These are phyloP conservation scores for Azemiops feae DNA, from an alignment of 2,113 vertebrate species.

Conservation along the genomic window DNA sequence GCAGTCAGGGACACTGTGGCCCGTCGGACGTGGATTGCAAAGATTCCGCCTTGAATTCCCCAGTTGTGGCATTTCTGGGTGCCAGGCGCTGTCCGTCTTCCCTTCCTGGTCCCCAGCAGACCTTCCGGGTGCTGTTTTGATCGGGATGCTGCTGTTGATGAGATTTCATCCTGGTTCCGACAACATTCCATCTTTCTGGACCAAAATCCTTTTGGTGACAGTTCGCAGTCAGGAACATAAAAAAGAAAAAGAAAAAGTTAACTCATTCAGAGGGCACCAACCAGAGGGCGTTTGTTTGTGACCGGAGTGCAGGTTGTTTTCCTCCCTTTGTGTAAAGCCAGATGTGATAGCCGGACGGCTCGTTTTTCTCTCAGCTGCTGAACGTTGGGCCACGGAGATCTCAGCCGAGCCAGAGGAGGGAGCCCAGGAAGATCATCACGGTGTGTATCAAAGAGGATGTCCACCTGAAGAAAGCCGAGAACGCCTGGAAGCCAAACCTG, in stretches of 20 bases:
- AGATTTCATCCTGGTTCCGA: neutral
- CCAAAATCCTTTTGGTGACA: neutral
- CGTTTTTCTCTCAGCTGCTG: slow-evolving; percentile 78
- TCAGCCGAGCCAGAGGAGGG: slow-evolving; percentile 79
- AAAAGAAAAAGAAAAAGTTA: neutral
- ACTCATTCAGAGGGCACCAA: neutral
- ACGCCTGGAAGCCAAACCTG: slow-evolving; percentile 91
- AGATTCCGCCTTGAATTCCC: neutral
- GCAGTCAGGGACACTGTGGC: neutral
- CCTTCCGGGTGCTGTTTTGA: neutral
- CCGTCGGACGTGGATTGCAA: no score
- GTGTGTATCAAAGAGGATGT: slow-evolving; percentile 89
- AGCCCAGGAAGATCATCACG: slow-evolving; percentile 93
- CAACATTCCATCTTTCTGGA: neutral
- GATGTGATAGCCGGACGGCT: slow-evolving; percentile 35
- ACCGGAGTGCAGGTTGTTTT: neutral
- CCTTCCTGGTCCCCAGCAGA: neutral
- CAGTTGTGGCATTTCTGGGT: neutral
- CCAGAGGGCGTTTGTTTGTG: neutral
- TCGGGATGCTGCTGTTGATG: no score
- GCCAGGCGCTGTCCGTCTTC: no score
- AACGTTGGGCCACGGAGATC: slow-evolving; percentile 79
- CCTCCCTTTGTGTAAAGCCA: slow-evolving; percentile 5
- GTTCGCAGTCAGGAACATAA: neutral
- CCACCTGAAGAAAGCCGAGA: slow-evolving; percentile 90